Conservation (phyloP, 2,113 vertebrate genomes). For the Terrapene triunguis region DNA sequence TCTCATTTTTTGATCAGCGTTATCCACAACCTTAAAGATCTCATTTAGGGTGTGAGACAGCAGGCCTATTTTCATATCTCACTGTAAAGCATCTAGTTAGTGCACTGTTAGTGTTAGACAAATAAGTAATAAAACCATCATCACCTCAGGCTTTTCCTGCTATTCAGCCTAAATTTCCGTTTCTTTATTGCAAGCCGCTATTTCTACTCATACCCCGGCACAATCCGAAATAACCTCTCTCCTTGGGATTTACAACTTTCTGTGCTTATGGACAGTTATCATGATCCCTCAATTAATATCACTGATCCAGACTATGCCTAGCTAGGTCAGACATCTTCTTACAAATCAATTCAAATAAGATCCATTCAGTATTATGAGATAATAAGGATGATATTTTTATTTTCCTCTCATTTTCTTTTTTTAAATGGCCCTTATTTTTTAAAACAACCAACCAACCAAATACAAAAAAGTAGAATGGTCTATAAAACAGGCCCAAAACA, state of each 20-base stretch:
- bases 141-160: background rate
- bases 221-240: background rate
- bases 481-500: background rate
- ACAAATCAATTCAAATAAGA: background rate
- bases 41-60: background rate
- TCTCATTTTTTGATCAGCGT: background rate
- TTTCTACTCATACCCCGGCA: background rate
- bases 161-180: background rate
- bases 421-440: background rate
- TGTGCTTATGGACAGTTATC: background rate
- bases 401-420: background rate
- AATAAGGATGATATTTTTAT: background rate
- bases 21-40: background rate
- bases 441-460: background rate
- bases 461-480: background rate
- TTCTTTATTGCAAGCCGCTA: background rate
- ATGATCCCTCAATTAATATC: background rate
- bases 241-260: background rate
- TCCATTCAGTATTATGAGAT: accelerated
- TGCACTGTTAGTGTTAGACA: background rate
- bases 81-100: background rate
- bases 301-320: background rate
- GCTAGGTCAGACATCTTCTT: background rate
- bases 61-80: background rate
- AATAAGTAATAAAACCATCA: background rate